These are phyloP conservation scores for Bubo blakistoni DNA, from an alignment of 2,113 vertebrate species.

Conservation along the genomic window DNA sequence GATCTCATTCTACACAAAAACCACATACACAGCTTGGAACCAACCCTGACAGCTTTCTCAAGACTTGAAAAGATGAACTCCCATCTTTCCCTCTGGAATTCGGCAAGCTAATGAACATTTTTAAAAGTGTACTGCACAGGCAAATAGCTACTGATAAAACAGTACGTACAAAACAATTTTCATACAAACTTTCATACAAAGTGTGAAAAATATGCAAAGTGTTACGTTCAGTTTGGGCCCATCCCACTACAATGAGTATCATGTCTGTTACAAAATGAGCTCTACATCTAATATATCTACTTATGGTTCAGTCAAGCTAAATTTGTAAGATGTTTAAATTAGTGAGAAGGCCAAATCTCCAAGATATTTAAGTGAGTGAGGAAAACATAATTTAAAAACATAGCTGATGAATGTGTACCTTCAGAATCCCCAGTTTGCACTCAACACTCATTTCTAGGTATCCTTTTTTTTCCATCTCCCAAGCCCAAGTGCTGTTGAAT, in stretches of 20 bases:
- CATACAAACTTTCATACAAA: not conserved
- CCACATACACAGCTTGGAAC: not conserved
- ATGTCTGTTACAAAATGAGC: not conserved
- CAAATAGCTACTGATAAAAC: not conserved
- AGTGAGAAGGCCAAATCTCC: not conserved
- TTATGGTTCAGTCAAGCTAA: not conserved
- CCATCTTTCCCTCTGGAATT: not conserved
- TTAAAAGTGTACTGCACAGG: not conserved
- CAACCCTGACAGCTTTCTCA: not conserved
- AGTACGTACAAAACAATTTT: not conserved
- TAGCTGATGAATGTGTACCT: constrained; percentile 73
- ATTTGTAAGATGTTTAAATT: not conserved
- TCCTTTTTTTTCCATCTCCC: constrained; percentile 98
- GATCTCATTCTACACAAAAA: not conserved
- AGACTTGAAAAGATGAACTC: not conserved
- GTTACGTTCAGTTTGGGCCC: not conserved
- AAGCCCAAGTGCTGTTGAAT: constrained; percentile 94
- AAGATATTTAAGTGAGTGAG: not conserved
- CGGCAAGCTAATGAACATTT: not conserved
- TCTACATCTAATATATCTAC: not conserved
- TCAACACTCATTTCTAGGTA: constrained; percentile 94
- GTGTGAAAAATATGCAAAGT: not conserved
- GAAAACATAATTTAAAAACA: constrained; percentile 5
- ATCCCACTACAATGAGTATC: not conserved
- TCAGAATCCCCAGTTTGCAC: constrained; percentile 93